phyloP scores from a whole-genome alignment of 2,797 vertebrate species.

The Schizopygopsis pylzovi region DNA sequence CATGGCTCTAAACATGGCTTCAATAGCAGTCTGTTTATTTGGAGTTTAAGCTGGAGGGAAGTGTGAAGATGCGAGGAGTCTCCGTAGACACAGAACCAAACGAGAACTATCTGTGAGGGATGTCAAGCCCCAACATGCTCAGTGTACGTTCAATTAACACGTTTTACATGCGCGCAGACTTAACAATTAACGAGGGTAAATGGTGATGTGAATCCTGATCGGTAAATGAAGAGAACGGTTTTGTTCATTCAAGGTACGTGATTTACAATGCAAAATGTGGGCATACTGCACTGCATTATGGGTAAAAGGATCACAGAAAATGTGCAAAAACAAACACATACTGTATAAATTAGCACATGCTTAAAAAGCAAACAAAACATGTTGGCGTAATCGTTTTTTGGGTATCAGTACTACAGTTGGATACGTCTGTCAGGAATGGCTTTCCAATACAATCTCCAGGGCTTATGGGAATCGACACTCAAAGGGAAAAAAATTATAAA shows the following conservation, averaged over 20 bases:
- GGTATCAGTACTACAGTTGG: conserved; percentile 1
- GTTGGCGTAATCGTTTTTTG: not conserved
- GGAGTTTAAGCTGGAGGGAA: conserved; percentile 1
- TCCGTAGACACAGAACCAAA: conserved; percentile 6
- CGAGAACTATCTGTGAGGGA: conserved; percentile 14
- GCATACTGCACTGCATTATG: conserved; percentile 27
- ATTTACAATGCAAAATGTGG: conserved; percentile 8
- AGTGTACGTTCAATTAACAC: conserved; percentile 38
- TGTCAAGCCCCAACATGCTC: conserved; percentile 29
- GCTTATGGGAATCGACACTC: conserved; percentile 7
- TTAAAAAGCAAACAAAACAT: conserved; percentile 11
- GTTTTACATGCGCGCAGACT: conserved; percentile 15
- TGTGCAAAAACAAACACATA: conserved; percentile 23
- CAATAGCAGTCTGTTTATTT: conserved; percentile 4
- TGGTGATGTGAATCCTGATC: not conserved
- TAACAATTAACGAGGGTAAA: not conserved
- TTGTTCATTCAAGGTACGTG: not conserved
- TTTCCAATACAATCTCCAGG: conserved; percentile 3
- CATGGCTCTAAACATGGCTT: conserved; percentile 11
- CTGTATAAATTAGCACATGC: conserved; percentile 33
- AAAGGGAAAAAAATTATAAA: conserved; percentile 24
- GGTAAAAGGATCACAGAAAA: conserved; percentile 25
- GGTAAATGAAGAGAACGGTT: not conserved
- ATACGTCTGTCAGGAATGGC: conserved; percentile 29
- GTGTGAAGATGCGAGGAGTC: conserved; percentile 8